phyloP scores from a whole-genome alignment of 2,797 vertebrate species.

The Sebastolobus altivelis region DNA sequence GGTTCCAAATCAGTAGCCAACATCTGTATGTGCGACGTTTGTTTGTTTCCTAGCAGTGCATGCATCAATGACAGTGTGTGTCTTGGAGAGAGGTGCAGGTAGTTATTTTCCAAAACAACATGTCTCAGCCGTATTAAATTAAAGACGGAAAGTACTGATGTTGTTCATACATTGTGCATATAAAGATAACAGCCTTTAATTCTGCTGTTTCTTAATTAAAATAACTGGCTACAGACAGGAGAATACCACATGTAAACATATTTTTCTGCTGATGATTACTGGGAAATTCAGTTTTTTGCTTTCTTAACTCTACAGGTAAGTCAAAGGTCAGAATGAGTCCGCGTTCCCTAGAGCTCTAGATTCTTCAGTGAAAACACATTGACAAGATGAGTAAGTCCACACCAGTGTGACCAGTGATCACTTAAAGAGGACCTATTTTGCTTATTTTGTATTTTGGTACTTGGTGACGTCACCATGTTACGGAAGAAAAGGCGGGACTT shows the following conservation, averaged over 20 bases:
- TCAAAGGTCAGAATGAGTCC: not conserved
- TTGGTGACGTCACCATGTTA: too few species aligned
- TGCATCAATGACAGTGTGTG: conserved; percentile 11
- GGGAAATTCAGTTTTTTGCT: not conserved
- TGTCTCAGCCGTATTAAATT: not conserved
- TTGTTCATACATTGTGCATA: not conserved
- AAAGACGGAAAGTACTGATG: not conserved
- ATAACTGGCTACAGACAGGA: not conserved
- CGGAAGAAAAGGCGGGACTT: too few species aligned
- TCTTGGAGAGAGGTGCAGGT: conserved; percentile 2
- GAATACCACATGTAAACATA: not conserved
- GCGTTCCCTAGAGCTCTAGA: not conserved
- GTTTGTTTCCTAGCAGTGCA: not conserved
- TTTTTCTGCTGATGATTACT: not conserved
- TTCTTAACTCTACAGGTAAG: not conserved
- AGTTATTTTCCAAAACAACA: conserved; percentile 21
- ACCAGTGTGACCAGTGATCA: not conserved
- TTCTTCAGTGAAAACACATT: not conserved
- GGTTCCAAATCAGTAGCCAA: conserved; percentile 19
- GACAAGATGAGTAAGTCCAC: not conserved
- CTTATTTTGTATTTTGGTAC: too few species aligned
- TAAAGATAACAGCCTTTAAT: not conserved
- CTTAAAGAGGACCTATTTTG: not conserved
- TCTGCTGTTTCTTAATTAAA: not conserved
- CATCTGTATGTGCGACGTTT: not conserved